A percentile compares a stretch with the other conserved stretches of the same genome.
Conservation (phyloP, 1,140 invertebrate species). For the Pachypsylla venusta region DNA sequence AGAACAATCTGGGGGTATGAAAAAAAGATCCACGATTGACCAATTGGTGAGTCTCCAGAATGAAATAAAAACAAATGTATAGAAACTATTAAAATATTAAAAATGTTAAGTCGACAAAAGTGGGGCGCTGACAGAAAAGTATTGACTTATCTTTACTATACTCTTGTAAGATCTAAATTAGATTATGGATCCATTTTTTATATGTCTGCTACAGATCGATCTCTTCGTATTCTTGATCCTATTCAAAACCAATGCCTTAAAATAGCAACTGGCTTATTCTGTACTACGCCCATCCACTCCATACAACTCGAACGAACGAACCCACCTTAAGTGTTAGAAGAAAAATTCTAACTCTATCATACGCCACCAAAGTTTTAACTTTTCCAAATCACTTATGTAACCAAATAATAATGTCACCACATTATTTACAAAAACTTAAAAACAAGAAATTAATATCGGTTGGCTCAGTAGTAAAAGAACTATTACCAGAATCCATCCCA, state of each 20-base stretch:
- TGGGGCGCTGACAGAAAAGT: conserved; percentile 6
- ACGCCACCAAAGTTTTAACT: neutral
- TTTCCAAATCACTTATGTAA: neutral
- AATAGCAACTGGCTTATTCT: conserved; percentile 2
- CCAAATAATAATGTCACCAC: neutral
- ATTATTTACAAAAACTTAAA: no score
- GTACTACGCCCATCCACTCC: neutral
- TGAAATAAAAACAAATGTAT: neutral
- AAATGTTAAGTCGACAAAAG: neutral
- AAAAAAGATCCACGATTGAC: neutral
- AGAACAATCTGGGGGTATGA: neutral
- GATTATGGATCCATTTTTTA: conserved; percentile 9
- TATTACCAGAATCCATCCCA: no score
- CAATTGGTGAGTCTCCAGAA: no score
- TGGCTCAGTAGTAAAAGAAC: no score
- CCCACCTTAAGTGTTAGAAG: neutral
- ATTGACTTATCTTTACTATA: neutral
- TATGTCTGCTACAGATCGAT: neutral
- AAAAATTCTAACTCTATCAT: neutral
- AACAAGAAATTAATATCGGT: no score
- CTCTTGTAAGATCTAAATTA: conserved; percentile 3
- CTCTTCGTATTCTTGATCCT: neutral
- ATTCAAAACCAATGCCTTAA: neutral
- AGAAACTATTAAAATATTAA: neutral
- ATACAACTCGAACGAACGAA: neutral